These are phyloP conservation scores for Mercenaria mercenaria DNA, from an alignment of 1,140 invertebrate species.

Conservation along the genomic window DNA sequence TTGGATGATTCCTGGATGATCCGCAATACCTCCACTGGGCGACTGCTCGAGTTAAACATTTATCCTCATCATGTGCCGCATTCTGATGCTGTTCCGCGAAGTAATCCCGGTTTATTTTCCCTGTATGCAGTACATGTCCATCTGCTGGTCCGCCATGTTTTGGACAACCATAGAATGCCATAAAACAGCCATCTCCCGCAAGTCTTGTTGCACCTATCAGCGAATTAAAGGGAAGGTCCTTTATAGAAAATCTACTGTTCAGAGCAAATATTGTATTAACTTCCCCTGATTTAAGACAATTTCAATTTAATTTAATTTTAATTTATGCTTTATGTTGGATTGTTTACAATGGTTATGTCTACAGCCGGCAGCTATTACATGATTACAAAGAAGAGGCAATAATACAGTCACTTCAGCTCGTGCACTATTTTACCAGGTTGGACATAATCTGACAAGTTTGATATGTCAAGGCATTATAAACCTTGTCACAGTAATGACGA, in stretches of 20 bases:
- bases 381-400: no score
- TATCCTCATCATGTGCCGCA: constrained; percentile 28
- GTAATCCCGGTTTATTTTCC: constrained; percentile 24
- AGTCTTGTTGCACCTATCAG: constrained; percentile 62
- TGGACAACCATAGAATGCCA: constrained; percentile 65
- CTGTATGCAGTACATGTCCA: neutral
- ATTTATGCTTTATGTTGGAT: neutral
- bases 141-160: constrained; percentile 25
- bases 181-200: constrained; percentile 64
- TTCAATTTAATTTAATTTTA: no score
- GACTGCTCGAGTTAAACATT: constrained; percentile 55
- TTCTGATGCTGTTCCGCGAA: constrained; percentile 11
- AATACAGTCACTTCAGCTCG: no score
- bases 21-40: constrained; percentile 61
- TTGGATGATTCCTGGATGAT: neutral
- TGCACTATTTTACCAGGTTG: no score
- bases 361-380: no score
- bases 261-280: neutral
- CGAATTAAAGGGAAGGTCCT: neutral
- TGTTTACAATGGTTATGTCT: no score
- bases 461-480: no score
- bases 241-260: neutral
- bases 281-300: neutral
- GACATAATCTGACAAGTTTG: no score
- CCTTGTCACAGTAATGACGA: no score